Evolutionary conservation across 2,113 vertebrate species (phyloP), one percentile per base, ranked within the genome.

Genomic region (Rhynchopsitta pachyrhyncha): DNA sequence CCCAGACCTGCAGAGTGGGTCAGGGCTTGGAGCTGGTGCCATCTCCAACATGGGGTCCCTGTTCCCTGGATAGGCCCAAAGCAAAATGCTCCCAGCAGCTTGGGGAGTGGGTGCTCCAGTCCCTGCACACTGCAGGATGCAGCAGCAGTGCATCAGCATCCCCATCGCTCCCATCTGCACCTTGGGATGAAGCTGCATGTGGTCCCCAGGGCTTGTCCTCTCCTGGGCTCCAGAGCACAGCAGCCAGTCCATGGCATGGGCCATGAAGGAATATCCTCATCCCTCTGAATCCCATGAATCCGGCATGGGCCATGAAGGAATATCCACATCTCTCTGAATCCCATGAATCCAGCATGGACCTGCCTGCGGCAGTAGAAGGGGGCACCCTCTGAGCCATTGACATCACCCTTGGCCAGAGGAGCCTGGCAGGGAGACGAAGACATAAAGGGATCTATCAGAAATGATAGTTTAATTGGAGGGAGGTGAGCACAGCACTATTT

Each of bases 271-370:
- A 4, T 3, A 35, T 4, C 37, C 0, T 0, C 57, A 6, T 13
- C 25, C 28, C 20, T 13, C 12, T 0, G 0, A 23, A 1, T 6
- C 19, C 29, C 2, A 3, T 7, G 39, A 35, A 35, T n/a, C 42
- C 41, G 1, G 41, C 0, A 3, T 13, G 19, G 1, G 7, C 1
- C 2, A 1, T 0, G 46, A 25, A 39, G 41, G 33, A 37, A 4
- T 3, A 35, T 4, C 37, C 1, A 0, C 57, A 4, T 13, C 25
- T 24, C 23, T 13, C 14, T 0, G 0, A 23, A 1, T 6, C 19
- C 29, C 2, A 3, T 7, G 28, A 35, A 35, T 35, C 37, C 49
- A 2, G 41, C 0, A 3, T 16, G 19, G 1, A 2, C 9, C 31
- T 2, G 3, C 14, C 50, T 27, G 57, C 4, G 1, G n/a, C 41